phyloP scores from a whole-genome alignment of 2,113 vertebrate species.

The pig (Sus scrofa) region DNA sequence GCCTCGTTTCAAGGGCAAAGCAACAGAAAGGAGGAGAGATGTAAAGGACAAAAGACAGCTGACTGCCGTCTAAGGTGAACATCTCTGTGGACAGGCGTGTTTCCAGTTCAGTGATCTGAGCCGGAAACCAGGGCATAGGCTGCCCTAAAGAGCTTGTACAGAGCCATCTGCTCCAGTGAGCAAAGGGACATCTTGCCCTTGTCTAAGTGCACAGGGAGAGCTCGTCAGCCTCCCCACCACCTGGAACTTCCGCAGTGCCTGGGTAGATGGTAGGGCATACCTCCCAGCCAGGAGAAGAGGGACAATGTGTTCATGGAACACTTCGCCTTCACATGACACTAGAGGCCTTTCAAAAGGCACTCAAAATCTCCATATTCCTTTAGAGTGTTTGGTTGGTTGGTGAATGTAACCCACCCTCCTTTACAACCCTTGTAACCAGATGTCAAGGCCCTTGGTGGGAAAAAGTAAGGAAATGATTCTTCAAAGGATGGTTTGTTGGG shows the following conservation, averaged over 20 bases:
- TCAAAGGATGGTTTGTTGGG: background rate
- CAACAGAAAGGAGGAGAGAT: constrained; percentile 51
- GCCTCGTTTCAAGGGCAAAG: constrained; percentile 68
- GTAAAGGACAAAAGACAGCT: constrained; percentile 55
- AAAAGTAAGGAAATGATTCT: background rate
- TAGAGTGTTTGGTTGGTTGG: background rate
- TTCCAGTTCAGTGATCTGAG: constrained; percentile 74
- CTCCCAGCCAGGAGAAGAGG: background rate
- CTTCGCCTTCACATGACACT: background rate
- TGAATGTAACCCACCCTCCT: background rate
- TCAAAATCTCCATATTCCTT: background rate
- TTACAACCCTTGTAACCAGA: background rate
- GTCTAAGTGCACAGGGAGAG: background rate
- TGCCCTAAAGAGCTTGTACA: constrained; percentile 67
- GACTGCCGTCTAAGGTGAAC: constrained; percentile 13
- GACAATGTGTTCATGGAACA: background rate
- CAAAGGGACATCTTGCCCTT: constrained; percentile 75
- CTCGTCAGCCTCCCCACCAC: constrained; percentile 53
- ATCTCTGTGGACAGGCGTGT: constrained; percentile 63
- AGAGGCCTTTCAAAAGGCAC: background rate
- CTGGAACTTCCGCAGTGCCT: constrained; percentile 45
- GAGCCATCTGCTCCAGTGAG: constrained; percentile 76
- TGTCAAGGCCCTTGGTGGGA: background rate
- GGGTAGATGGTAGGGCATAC: background rate
- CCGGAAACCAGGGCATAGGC: constrained; percentile 35